A percentile compares a stretch with the other conserved stretches of the same genome.
phyloP scores from a whole-genome alignment of 2,888 invertebrate genomes.

The Ptychoptera albimana region DNA sequence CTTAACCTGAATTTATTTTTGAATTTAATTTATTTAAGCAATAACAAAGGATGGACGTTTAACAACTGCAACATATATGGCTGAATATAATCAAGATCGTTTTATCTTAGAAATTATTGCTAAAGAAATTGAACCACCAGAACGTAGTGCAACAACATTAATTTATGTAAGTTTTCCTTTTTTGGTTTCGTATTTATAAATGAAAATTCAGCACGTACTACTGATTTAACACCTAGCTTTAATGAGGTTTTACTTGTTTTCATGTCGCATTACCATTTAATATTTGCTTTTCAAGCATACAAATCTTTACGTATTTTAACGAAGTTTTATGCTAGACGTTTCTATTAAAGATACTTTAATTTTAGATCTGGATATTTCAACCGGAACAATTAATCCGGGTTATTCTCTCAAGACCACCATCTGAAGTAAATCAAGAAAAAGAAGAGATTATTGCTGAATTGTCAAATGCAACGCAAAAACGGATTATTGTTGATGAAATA shows the following conservation, averaged over 20 bases:
- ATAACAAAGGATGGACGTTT: conserved; percentile 28
- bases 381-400: conserved; percentile 68
- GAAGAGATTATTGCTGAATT: conserved; percentile 55
- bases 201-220: too few relatives aligned
- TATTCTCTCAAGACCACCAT: conserved; percentile 66
- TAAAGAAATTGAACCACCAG: conserved; percentile 63
- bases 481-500: conserved; percentile 66
- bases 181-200: neutral
- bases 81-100: conserved; percentile 77
- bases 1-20: neutral
- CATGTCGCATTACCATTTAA: too few relatives aligned
- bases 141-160: conserved; percentile 56
- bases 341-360: neutral
- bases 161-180: conserved; percentile 49
- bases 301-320: too few relatives aligned
- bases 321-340: neutral
- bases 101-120: conserved; percentile 74
- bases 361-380: conserved; percentile 79
- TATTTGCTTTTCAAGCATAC: too few relatives aligned
- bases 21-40: conserved; percentile 12
- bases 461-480: conserved; percentile 57
- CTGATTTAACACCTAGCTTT: too few relatives aligned
- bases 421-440: conserved; percentile 53
- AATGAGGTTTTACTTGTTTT: too few relatives aligned
- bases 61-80: conserved; percentile 61